Percentiles rank a stretch among this genome's conserved stretches.
Conservation (phyloP, 2,888 invertebrate genomes). For the Merodon equestris region DNA sequence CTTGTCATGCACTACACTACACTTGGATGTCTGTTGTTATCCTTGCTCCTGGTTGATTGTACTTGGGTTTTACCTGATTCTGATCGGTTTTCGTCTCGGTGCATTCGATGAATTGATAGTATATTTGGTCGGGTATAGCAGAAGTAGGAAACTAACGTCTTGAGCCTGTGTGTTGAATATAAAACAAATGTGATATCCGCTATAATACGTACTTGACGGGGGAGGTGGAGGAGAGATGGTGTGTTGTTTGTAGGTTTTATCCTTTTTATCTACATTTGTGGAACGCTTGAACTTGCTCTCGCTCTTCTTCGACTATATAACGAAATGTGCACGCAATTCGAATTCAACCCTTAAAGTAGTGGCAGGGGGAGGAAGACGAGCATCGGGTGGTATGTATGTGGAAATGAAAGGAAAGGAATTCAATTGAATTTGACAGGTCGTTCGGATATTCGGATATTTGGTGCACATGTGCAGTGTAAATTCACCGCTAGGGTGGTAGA, state of each 20-base stretch:
- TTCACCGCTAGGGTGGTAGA: constrained; percentile 51
- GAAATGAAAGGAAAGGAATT: constrained; percentile 40
- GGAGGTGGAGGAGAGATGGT: constrained; percentile 14
- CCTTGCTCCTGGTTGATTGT: background rate
- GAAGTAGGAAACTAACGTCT: background rate
- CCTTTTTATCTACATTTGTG: constrained; percentile 56
- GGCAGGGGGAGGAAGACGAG: constrained; percentile 62
- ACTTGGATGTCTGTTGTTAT: constrained; percentile 27
- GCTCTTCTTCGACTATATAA: constrained; percentile 64
- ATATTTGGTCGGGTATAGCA: background rate
- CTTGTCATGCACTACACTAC: too few species aligned
- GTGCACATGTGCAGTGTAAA: constrained; percentile 63
- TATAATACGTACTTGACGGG: background rate
- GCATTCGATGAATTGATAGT: too few species aligned
- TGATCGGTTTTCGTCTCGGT: constrained; percentile 1
- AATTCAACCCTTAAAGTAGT: constrained; percentile 67
- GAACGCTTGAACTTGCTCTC: constrained; percentile 68
- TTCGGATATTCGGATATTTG: constrained; percentile 7
- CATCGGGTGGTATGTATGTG: constrained; percentile 7
- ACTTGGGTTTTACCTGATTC: constrained; percentile 23
- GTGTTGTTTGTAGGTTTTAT: constrained; percentile 27
- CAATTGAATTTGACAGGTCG: constrained; percentile 61
- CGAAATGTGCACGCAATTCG: constrained; percentile 66
- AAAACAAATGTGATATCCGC: constrained; percentile 7
- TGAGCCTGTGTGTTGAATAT: constrained; percentile 41